These are phyloP conservation scores for Anhinga rufa DNA, from an alignment of 2,113 vertebrate genomes.

Conservation along the genomic window DNA sequence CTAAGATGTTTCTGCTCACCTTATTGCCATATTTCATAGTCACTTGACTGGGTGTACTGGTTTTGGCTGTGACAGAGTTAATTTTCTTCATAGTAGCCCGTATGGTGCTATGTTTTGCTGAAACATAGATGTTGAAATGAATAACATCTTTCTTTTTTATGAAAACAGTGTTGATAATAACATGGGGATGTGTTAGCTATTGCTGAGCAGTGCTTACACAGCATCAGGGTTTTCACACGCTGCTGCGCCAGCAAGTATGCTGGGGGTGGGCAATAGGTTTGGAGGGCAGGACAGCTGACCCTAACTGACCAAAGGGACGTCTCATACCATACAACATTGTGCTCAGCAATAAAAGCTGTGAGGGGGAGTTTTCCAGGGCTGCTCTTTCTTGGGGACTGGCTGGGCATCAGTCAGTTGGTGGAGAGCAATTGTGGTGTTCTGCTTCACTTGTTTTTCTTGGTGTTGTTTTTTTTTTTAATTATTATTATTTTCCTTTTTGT, in stretches of 20 bases:
- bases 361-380: not conserved
- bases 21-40: not conserved
- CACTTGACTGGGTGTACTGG: not conserved
- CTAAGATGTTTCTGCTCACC: not conserved
- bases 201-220: not conserved
- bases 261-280: not conserved
- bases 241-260: rapidly evolving
- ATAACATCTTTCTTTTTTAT: not conserved
- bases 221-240: rapidly evolving
- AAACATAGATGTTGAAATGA: no score
- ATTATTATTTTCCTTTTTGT: not conserved
- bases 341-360: not conserved
- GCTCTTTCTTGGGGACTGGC: not conserved
- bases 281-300: not conserved
- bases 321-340: no score
- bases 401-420: not conserved
- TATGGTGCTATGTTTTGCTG: not conserved
- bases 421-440: not conserved
- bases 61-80: not conserved
- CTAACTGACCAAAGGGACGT: not conserved
- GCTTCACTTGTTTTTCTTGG: not conserved
- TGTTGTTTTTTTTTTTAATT: not conserved
- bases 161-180: not conserved
- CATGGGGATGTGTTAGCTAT: not conserved
- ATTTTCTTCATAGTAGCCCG: not conserved